Evolutionary conservation across 2,113 vertebrate species (phyloP).

Genomic region (Leuciscus idus): DNA sequence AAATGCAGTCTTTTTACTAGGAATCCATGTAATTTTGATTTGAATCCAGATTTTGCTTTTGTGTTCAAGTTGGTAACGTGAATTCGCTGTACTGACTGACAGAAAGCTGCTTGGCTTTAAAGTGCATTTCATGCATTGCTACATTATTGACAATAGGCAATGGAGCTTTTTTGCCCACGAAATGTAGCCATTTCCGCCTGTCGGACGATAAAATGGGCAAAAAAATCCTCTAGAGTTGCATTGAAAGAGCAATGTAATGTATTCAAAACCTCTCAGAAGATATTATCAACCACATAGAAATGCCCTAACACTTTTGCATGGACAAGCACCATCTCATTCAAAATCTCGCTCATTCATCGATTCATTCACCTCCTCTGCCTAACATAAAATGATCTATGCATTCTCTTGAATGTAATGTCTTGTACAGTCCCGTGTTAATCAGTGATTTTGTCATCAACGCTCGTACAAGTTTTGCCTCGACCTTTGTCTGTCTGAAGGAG

Average conservation of each 20-base stretch:
- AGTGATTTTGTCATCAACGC: background rate
- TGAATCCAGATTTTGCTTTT: background rate
- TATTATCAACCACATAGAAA: background rate
- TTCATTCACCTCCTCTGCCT: background rate
- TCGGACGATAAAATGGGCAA: background rate
- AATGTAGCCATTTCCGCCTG: background rate
- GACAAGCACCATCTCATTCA: background rate
- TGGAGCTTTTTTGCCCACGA: background rate
- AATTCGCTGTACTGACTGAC: background rate
- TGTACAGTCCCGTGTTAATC: background rate
- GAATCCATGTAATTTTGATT: background rate
- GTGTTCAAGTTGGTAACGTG: background rate
- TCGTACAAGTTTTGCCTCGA: constrained; percentile 16
- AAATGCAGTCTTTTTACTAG: background rate
- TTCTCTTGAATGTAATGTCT: background rate
- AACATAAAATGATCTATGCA: background rate
- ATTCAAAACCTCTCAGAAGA: background rate
- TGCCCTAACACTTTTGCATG: background rate
- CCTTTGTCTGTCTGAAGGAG: constrained; percentile 37
- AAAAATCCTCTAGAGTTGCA: background rate
- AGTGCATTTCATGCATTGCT: background rate
- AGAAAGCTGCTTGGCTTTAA: background rate
- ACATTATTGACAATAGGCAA: background rate
- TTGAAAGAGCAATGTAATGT: background rate
- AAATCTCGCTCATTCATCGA: background rate